Evolutionary conservation across 2,888 invertebrate species (phyloP).

Genomic region (Acanthoscelides obtectus): DNA sequence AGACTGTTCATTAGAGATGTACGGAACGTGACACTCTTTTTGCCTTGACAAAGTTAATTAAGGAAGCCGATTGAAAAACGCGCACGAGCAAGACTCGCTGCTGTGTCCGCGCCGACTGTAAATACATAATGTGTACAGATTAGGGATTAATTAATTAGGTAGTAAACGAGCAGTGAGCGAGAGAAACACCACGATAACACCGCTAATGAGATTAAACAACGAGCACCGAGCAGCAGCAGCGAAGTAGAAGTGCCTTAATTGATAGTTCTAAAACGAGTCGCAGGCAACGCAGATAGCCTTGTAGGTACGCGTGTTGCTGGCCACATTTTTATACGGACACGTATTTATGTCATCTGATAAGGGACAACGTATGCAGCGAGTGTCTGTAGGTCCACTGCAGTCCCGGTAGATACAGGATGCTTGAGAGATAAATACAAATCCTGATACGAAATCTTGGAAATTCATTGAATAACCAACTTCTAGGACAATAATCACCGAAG

Average conservation of each 20-base stretch:
- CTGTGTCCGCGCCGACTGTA: background rate
- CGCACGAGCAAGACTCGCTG: background rate
- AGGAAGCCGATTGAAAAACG: background rate
- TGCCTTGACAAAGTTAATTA: background rate
- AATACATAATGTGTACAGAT: conserved; percentile 33
- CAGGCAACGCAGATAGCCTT: conserved; percentile 39
- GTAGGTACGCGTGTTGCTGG: conserved; percentile 38
- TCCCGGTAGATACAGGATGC: background rate
- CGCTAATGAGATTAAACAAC: conserved; percentile 47
- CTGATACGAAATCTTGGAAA: too few relatives aligned
- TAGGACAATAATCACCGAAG: too few relatives aligned
- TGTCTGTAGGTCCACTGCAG: background rate
- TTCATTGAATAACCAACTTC: too few relatives aligned
- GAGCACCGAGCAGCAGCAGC: too few relatives aligned
- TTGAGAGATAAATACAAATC: too few relatives aligned
- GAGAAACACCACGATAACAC: conserved; percentile 45
- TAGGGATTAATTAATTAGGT: conserved; percentile 47
- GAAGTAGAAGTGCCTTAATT: conserved; percentile 42
- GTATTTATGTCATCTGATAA: conserved; percentile 40
- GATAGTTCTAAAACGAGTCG: conserved; percentile 41
- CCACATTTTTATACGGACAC: conserved; percentile 27
- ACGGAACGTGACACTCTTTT: background rate
- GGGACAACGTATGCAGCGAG: conserved; percentile 2
- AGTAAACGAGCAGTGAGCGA: conserved; percentile 43
- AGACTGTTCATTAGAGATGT: background rate